A percentile compares a stretch with the other conserved stretches of the same genome.
phyloP scores from a whole-genome alignment of 1,140 invertebrate species.

The Bombus picipes region DNA sequence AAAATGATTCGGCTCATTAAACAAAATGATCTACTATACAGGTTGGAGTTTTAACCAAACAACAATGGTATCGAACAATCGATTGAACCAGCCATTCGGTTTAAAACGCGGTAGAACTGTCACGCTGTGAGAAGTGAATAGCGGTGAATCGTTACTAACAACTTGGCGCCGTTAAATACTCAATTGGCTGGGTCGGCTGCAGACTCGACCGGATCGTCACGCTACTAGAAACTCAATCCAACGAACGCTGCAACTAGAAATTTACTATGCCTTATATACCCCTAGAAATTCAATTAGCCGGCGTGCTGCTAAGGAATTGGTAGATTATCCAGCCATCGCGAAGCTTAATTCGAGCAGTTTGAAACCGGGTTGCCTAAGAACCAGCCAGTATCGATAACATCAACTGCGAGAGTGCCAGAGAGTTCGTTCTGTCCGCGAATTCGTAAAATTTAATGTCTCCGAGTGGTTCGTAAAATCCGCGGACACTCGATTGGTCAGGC shows the following conservation, averaged over 20 bases:
- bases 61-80: background rate
- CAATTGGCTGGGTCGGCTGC: background rate
- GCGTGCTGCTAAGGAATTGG: conserved; percentile 15
- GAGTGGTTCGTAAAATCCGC: conserved; percentile 41
- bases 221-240: conserved; percentile 6
- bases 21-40: background rate
- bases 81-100: background rate
- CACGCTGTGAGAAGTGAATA: conserved; percentile 8
- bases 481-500: background rate
- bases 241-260: conserved; percentile 7
- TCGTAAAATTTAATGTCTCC: conserved; percentile 52
- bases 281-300: conserved; percentile 31
- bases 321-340: conserved; percentile 9
- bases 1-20: background rate
- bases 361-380: background rate
- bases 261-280: conserved; percentile 17
- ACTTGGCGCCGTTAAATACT: conserved; percentile 15
- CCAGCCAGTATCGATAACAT: conserved; percentile 56
- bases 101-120: background rate
- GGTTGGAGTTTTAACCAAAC: background rate
- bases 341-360: conserved; percentile 26
- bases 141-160: conserved; percentile 13
- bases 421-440: conserved; percentile 18
- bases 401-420: conserved; percentile 34
- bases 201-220: background rate